Conservation (phyloP, 2,797 vertebrate species). For the Anabacerthia variegaticeps region DNA sequence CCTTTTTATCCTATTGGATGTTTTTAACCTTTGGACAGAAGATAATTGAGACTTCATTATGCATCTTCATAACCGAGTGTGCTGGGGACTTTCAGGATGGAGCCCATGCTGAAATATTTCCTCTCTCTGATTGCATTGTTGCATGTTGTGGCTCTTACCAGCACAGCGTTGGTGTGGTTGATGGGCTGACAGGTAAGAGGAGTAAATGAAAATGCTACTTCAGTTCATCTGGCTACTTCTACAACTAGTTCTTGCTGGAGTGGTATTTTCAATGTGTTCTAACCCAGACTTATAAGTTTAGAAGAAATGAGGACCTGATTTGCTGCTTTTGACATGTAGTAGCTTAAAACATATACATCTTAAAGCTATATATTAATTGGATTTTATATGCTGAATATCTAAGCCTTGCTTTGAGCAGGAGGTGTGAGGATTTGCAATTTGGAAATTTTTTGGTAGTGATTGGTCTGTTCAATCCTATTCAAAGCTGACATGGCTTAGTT, state of each 20-base stretch:
- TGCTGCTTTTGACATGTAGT: neutral
- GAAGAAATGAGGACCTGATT: neutral
- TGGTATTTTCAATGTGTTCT: neutral
- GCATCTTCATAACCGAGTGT: neutral
- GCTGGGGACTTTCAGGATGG: neutral
- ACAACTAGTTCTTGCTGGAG: neutral
- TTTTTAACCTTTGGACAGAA: neutral
- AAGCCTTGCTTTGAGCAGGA: neutral
- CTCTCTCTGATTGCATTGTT: neutral
- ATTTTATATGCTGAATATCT: neutral
- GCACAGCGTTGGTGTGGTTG: neutral
- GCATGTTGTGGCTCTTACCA: neutral
- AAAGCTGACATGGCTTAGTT: constrained; percentile 31
- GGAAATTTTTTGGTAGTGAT: neutral
- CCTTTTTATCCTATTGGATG: neutral
- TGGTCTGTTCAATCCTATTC: constrained; percentile 19
- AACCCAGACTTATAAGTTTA: neutral
- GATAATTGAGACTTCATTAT: neutral
- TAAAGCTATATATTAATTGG: constrained; percentile 9
- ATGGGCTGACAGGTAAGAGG: neutral
- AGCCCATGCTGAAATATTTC: neutral
- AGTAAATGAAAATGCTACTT: neutral
- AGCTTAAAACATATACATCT: neutral
- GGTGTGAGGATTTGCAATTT: neutral
- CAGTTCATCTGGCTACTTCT: neutral